These are phyloP conservation scores for Macropodus opercularis DNA, from an alignment of 2,797 vertebrate species.

Conservation along the genomic window DNA sequence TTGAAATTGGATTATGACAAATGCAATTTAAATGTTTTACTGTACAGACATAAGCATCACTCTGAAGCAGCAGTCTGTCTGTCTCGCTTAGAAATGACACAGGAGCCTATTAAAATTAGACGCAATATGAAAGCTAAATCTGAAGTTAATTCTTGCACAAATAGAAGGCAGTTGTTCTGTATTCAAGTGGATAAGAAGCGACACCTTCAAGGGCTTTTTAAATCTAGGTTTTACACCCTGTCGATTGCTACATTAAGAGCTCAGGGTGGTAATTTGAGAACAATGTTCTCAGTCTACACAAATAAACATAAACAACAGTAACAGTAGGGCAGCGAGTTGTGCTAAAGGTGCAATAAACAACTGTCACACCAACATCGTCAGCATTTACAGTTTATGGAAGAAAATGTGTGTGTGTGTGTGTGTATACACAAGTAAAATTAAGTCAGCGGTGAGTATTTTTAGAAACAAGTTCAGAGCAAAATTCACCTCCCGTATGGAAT, in stretches of 20 bases:
- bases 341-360: slow-evolving; percentile 51
- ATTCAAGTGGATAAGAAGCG: slow-evolving; percentile 44
- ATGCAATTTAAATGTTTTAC: slow-evolving; percentile 46
- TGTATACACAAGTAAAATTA: slow-evolving; percentile 14
- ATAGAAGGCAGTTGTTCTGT: slow-evolving; percentile 21
- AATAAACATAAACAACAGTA: slow-evolving; percentile 41
- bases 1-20: slow-evolving; percentile 48
- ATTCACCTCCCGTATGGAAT: slow-evolving; percentile 10
- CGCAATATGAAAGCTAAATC: slow-evolving; percentile 26
- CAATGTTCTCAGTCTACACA: slow-evolving; percentile 31
- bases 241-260: slow-evolving; percentile 37
- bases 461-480: slow-evolving; percentile 31
- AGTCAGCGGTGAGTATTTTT: slow-evolving; percentile 33
- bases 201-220: slow-evolving; percentile 45
- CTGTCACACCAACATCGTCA: slow-evolving; percentile 36
- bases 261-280: slow-evolving; percentile 39
- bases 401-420: no score
- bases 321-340: slow-evolving; percentile 21
- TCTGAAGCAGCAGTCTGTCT: slow-evolving; percentile 18
- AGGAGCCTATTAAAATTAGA: slow-evolving; percentile 29
- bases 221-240: slow-evolving; percentile 48
- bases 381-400: slow-evolving; percentile 2
- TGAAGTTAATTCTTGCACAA: slow-evolving; percentile 45
- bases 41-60: slow-evolving; percentile 14
- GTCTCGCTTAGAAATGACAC: slow-evolving; percentile 22